Conservation (phyloP, 2,113 vertebrate species). For the mouse (Mus musculus) region GRCm39 chr12:57561501-57562000, state of each 20-base stretch:
- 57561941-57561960: conserved; percentile 34
- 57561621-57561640: background rate
- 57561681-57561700: background rate
- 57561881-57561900: background rate
- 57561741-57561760: background rate
- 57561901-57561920: conserved; percentile 41
- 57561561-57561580: conserved; percentile 68
- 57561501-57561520: conserved; percentile 67
- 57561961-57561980: conserved; percentile 24
- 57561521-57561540: conserved; percentile 83
- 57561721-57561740: conserved; percentile 10
- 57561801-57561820: background rate
- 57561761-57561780: conserved; percentile 23
- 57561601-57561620: background rate
- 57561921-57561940: conserved; percentile 44
- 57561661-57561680: background rate
- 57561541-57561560: conserved; percentile 62
- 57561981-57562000: background rate
- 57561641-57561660: conserved; percentile 9
- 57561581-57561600: conserved; percentile 20
- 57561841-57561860: conserved; percentile 35
- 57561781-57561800: background rate
- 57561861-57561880: background rate
- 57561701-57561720: conserved; percentile 51
- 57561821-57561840: background rate